Evolutionary conservation across 2,888 invertebrate genomes (phyloP), one percentile per base, ranked within the genome.

Genomic region (Syritta pipiens): DNA sequence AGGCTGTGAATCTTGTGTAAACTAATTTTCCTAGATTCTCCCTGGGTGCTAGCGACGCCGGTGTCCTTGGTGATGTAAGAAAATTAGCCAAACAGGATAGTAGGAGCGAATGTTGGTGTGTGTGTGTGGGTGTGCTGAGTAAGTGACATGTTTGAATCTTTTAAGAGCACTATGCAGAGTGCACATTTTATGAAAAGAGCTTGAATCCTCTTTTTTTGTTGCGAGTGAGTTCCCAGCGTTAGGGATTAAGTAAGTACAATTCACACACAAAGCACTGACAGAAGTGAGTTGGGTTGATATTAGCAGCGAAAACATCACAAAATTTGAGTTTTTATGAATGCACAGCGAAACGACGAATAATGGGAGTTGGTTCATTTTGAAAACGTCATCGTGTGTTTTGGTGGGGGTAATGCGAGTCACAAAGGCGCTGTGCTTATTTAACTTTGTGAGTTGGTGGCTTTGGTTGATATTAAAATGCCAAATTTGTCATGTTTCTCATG

Each of bases 81-180:
- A 32, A 67, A 55, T 55, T 46, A 67, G 10, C 46, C 35, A 7
- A 17, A 35, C 10, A 30, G 14, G 35, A 46, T 32, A 20, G 10
- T 26, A 17, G 7, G 6, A 7, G 37, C 2, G n/a, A n/a, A n/a
- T n/a, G n/a, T n/a, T n/a, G n/a, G n/a, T 44, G 17, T 12, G 32
- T 44, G 12, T 30, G 20, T 44, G 17, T 14, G 12, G 9, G 12
- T 19, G 12, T 10, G 12, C 14, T 19, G 7, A 51, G 14, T 32
- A 14, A 63, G 14, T 42, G 30, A 30, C 40, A 51, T 51, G 62
- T 19, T 10, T 40, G 40, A n/a, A 40, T 20, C 63, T 24, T 60
- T 48, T 17, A 14, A 24, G 22, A 46, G 44, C 2, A n/a, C n/a
- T n/a, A n/a, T n/a, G n/a, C n/a, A n/a, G 59, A 24, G 17, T 28